Evolutionary conservation across 2,797 vertebrate genomes (phyloP), one percentile per base, ranked within the genome.

Genomic region (Rhincodon typus): DNA sequence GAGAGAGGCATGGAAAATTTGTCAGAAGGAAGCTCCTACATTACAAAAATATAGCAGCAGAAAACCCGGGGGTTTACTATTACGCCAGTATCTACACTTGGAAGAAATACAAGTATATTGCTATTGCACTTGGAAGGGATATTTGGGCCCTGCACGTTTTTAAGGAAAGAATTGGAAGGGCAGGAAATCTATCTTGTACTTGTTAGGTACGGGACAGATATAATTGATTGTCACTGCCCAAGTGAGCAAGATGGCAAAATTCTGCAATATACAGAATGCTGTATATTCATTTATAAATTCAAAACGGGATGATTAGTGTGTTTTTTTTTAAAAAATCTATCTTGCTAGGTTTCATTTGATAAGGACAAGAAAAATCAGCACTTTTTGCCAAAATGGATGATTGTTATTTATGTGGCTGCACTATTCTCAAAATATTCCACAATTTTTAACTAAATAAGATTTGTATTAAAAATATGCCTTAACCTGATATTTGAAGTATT

Each of bases 391-490:
- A 42, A 21, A 38, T 69, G 42, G 42, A 93, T 4, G 3, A 91
- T 21, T 62, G 25, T 67, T 7, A 93, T 25, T 93, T 93, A 38
- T 21, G 25, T 67, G 25, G 23, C 23, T 93, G 77, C 3, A 10
- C 19, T 53, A 67, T 66, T 67, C 34, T 42, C 25, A 67, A 21
- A 90, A 62, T 62, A n/a, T 42, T 93, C 10, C 3, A 66, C 21
- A 42, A 42, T 25, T 93, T 62, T 93, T 67, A 90, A 66, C 38
- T 8, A 3, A 21, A 42, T 84, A 23, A 84, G 19, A 46, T 66
- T n/a, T 66, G 62, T 66, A 91, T 91, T 91, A 4, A 15, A 91
- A 91, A 91, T 91, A 25, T 50, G 72, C 42, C 74, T 95, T 77
- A 53, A 95, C 34, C 21, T 95, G 12, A 69, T 72, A 69, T 15